phyloP scores from a whole-genome alignment of 2,113 vertebrate genomes.

The Amblyopsis rosae region DNA sequence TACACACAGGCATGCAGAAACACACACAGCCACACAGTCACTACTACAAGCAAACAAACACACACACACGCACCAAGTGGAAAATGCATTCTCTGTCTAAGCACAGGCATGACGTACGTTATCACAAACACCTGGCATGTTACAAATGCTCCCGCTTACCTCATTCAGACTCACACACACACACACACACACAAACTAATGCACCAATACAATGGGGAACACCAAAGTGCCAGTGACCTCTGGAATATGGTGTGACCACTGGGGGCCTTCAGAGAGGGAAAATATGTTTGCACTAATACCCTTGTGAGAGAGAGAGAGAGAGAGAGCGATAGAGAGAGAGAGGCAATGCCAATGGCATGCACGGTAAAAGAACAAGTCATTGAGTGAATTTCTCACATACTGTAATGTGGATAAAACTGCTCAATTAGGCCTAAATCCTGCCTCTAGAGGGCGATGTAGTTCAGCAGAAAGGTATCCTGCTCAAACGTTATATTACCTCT shows the following conservation, averaged over 20 bases:
- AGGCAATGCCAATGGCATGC: background rate
- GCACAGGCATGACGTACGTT: no score
- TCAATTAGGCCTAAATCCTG: background rate
- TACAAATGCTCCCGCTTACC: background rate
- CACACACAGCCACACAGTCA: background rate
- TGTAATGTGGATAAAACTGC: no score
- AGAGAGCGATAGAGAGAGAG: background rate
- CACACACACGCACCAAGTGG: background rate
- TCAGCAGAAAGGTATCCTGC: background rate
- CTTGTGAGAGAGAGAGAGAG: background rate
- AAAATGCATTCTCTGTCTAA: no score
- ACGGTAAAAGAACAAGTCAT: no score
- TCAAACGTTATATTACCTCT: slow-evolving; percentile 5
- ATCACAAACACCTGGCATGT: no score
- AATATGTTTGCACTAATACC: slow-evolving; percentile 8
- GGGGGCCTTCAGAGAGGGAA: background rate
- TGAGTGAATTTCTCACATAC: background rate
- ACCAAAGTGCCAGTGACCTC: no score
- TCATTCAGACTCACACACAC: background rate
- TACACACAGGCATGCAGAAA: background rate
- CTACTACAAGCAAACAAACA: background rate
- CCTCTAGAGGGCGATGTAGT: slow-evolving; percentile 32
- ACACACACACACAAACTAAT: background rate
- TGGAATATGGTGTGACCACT: no score
- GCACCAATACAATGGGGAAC: no score